Evolutionary conservation across 2,888 invertebrate species (phyloP).

Genomic region (Cephus runcator): DNA sequence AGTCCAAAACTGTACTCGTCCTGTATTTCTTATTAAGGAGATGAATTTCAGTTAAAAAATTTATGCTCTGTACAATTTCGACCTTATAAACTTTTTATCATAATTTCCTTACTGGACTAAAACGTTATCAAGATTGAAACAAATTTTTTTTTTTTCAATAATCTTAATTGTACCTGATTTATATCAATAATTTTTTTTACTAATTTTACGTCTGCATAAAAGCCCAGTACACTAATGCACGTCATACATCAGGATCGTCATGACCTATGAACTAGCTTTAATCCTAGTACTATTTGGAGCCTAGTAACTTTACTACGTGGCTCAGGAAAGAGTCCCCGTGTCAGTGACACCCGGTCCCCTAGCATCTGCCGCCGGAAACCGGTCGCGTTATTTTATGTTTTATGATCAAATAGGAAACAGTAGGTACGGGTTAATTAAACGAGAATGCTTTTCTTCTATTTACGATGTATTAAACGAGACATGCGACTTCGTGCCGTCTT

Average conservation of each 20-base stretch:
- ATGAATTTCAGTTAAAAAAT: neutral
- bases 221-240: too few relatives aligned
- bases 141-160: neutral
- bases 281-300: conserved; percentile 21
- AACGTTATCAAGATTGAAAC: too few relatives aligned
- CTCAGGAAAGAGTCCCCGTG: conserved; percentile 1
- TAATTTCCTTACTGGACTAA: too few relatives aligned
- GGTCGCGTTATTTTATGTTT: conserved; percentile 32
- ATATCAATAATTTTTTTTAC: too few relatives aligned
- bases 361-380: conserved; percentile 43
- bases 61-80: neutral
- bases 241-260: neutral
- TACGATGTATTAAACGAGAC: conserved; percentile 19
- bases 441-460: conserved; percentile 33
- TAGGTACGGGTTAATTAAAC: conserved; percentile 40
- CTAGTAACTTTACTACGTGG: neutral
- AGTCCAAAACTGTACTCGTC: neutral
- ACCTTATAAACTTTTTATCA: neutral
- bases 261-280: neutral
- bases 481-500: neutral
- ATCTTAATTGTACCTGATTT: neutral
- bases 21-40: neutral
- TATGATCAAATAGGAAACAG: conserved; percentile 24
- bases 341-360: conserved; percentile 28
- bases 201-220: too few relatives aligned